A percentile compares a stretch with the other conserved stretches of the same genome.
phyloP scores from a whole-genome alignment of 2,797 vertebrate genomes.

The Nannoperca obscura region DNA sequence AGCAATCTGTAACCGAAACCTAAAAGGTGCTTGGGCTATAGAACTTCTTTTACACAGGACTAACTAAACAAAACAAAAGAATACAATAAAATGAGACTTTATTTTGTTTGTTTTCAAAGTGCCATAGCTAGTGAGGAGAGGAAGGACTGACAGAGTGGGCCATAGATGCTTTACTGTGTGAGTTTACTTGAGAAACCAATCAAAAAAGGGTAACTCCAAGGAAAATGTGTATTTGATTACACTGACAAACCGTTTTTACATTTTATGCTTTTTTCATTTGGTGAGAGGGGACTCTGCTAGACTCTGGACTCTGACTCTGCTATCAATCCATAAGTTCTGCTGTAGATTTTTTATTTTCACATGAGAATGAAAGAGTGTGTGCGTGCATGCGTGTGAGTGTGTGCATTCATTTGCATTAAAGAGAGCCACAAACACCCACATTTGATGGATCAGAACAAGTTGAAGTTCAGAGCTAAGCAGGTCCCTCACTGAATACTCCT shows the following conservation, averaged over 20 bases:
- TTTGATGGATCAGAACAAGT: constrained; percentile 67
- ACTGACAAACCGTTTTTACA: constrained; percentile 74
- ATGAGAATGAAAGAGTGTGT: constrained; percentile 33
- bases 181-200: constrained; percentile 84
- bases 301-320: constrained; percentile 78
- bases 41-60: constrained; percentile 78
- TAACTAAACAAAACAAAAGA: constrained; percentile 54
- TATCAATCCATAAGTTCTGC: constrained; percentile 57
- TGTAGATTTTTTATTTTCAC: constrained; percentile 55
- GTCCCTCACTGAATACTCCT: constrained; percentile 87
- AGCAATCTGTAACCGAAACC: constrained; percentile 82
- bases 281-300: constrained; percentile 73
- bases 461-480: constrained; percentile 78
- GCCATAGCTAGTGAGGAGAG: constrained; percentile 85
- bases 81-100: constrained; percentile 45
- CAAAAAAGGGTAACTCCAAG: constrained; percentile 75
- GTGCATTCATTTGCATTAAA: constrained; percentile 55
- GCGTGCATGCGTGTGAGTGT: constrained; percentile 26
- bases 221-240: constrained; percentile 79
- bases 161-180: constrained; percentile 80
- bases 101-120: constrained; percentile 81
- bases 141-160: constrained; percentile 74
- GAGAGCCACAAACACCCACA: constrained; percentile 72
- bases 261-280: constrained; percentile 75
- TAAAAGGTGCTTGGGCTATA: constrained; percentile 73